Evolutionary conservation across 2,888 invertebrate species (phyloP).

Genomic region (Drosophila borealis): DNA sequence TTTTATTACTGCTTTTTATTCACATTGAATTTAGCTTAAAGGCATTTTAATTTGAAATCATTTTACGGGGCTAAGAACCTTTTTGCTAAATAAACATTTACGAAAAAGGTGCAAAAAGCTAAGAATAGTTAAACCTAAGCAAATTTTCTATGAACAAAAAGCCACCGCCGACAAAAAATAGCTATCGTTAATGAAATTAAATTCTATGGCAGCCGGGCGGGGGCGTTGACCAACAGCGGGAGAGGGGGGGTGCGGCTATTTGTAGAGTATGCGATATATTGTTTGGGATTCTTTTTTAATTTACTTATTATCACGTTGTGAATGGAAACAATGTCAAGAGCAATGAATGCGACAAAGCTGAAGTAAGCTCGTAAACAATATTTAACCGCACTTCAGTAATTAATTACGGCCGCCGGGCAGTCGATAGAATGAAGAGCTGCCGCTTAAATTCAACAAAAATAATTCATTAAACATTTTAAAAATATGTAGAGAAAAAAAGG

Average conservation of each 20-base stretch:
- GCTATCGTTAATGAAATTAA: slow-evolving; percentile 2
- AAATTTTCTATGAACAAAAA: neutral
- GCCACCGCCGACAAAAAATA: neutral
- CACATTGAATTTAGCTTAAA: neutral
- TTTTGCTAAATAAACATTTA: slow-evolving; percentile 4
- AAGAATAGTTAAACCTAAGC: slow-evolving; percentile 1
- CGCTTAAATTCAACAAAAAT: slow-evolving; percentile 1
- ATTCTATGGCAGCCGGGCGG: neutral
- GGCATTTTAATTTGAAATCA: neutral
- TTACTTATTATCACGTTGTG: neutral
- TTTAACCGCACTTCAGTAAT: slow-evolving; percentile 13
- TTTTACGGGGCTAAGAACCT: neutral
- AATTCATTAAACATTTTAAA: neutral
- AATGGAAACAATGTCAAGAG: slow-evolving; percentile 6
- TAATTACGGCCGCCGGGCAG: neutral
- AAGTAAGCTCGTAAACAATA: slow-evolving; percentile 4
- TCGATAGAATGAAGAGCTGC: neutral
- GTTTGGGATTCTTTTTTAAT: neutral
- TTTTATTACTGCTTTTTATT: neutral
- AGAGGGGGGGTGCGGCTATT: neutral
- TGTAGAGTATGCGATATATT: slow-evolving; percentile 8
- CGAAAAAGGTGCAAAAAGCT: neutral
- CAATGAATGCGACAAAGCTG: slow-evolving; percentile 2
- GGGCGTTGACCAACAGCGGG: neutral
- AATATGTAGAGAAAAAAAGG: neutral